These are phyloP conservation scores for Hirtodrosophila trivittata DNA, from an alignment of 2,888 invertebrate genomes.

Conservation along the genomic window DNA sequence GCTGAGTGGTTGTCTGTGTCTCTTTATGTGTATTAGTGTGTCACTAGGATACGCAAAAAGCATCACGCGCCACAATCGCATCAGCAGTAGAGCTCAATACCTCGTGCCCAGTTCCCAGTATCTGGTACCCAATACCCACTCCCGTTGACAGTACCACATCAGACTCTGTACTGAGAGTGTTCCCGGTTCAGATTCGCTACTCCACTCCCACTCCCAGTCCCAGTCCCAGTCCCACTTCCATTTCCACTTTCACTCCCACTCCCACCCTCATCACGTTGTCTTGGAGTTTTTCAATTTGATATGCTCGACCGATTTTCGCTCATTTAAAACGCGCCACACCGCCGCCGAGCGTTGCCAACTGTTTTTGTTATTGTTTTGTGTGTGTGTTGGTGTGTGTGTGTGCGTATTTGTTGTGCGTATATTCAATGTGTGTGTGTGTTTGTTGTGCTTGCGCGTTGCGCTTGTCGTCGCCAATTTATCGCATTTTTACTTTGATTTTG, in stretches of 20 bases:
- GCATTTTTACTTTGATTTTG: conserved; percentile 77
- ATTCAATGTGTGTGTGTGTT: conserved; percentile 3
- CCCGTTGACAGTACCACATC: not conserved
- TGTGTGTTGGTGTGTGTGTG: conserved; percentile 3
- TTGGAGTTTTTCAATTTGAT: conserved; percentile 77
- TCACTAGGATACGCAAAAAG: conserved; percentile 77
- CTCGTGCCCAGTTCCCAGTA: not conserved
- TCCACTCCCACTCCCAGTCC: not conserved
- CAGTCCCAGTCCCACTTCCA: conserved; percentile 15
- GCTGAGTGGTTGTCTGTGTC: conserved; percentile 33
- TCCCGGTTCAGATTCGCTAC: not conserved
- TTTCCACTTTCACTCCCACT: not conserved
- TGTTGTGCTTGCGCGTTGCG: conserved; percentile 52
- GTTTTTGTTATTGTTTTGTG: conserved; percentile 44
- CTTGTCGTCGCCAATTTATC: conserved; percentile 78
- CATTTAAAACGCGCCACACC: conserved; percentile 67
- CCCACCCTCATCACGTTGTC: conserved; percentile 43
- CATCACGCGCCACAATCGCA: conserved; percentile 63
- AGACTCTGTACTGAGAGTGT: not conserved
- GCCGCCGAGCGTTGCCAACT: conserved; percentile 32
- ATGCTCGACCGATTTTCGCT: conserved; percentile 79
- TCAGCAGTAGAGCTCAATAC: conserved; percentile 22
- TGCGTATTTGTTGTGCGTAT: conserved; percentile 5
- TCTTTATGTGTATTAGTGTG: conserved; percentile 64
- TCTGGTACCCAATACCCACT: not conserved